Percentiles rank a stretch among this genome's conserved stretches.
Evolutionary conservation across 2,113 vertebrate species (phyloP).

Genomic region (Chlorodrepanis virens): DNA sequence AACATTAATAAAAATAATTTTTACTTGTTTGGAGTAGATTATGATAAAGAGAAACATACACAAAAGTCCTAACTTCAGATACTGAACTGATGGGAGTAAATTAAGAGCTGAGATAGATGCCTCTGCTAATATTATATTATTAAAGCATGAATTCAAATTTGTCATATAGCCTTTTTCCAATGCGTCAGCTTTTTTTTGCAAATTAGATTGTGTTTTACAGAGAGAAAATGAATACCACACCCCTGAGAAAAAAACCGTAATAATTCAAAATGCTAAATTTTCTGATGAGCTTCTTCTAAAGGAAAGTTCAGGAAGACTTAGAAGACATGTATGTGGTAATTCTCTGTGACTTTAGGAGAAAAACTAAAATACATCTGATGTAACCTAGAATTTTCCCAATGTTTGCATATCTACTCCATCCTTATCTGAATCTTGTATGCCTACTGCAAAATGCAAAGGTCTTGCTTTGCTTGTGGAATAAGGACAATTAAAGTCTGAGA

Average conservation of each 20-base stretch:
- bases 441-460: neutral
- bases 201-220: neutral
- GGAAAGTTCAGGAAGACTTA: neutral
- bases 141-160: neutral
- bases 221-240: neutral
- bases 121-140: neutral
- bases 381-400: neutral
- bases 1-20: neutral
- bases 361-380: neutral
- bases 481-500: neutral
- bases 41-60: neutral
- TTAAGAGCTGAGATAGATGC: neutral
- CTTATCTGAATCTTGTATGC: neutral
- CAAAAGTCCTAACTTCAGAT: neutral
- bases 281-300: neutral
- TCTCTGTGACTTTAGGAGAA: neutral
- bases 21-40: neutral
- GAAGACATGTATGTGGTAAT: neutral
- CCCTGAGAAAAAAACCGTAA: accelerated
- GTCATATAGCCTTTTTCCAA: neutral
- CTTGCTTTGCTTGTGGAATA: neutral
- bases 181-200: neutral
- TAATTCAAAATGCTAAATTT: neutral
- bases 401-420: neutral
- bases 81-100: neutral